phyloP scores from a whole-genome alignment of 2,888 invertebrate species.

The Mesoligia furuncula region DNA sequence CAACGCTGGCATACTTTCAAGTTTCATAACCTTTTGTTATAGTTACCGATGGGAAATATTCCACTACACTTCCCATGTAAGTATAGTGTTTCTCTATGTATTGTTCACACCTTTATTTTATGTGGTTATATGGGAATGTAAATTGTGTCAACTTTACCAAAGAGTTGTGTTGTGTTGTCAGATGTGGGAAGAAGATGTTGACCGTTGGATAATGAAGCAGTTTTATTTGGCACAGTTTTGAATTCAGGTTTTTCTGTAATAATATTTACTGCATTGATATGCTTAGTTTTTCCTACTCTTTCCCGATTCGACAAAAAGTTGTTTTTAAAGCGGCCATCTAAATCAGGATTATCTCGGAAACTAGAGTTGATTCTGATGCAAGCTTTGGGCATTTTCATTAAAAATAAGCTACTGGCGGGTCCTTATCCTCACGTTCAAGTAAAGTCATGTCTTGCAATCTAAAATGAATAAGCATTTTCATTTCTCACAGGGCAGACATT shows the following conservation, averaged over 20 bases:
- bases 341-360: not conserved
- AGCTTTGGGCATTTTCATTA: not conserved
- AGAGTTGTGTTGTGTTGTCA: slow-evolving; percentile 20
- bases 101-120: slow-evolving; percentile 54
- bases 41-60: slow-evolving; percentile 62
- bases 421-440: slow-evolving; percentile 3
- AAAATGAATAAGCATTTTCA: slow-evolving; percentile 51
- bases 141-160: slow-evolving; percentile 55
- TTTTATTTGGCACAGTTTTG: slow-evolving; percentile 12
- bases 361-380: slow-evolving; percentile 2
- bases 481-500: slow-evolving; percentile 52
- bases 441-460: slow-evolving; percentile 28
- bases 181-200: slow-evolving; percentile 34
- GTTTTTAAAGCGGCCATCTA: not conserved
- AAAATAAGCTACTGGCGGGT: not conserved
- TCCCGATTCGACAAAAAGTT: not conserved
- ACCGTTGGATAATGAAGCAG: slow-evolving; percentile 3
- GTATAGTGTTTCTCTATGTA: slow-evolving; percentile 36
- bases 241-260: not conserved
- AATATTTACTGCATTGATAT: not conserved
- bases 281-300: not conserved
- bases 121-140: slow-evolving; percentile 51
- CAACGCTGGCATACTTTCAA: slow-evolving; percentile 58
- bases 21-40: slow-evolving; percentile 65
- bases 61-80: slow-evolving; percentile 57